Percentiles rank a stretch among this genome's conserved stretches.
phyloP scores from a whole-genome alignment of 2,888 invertebrate species.

The Nomada fabriciana region DNA sequence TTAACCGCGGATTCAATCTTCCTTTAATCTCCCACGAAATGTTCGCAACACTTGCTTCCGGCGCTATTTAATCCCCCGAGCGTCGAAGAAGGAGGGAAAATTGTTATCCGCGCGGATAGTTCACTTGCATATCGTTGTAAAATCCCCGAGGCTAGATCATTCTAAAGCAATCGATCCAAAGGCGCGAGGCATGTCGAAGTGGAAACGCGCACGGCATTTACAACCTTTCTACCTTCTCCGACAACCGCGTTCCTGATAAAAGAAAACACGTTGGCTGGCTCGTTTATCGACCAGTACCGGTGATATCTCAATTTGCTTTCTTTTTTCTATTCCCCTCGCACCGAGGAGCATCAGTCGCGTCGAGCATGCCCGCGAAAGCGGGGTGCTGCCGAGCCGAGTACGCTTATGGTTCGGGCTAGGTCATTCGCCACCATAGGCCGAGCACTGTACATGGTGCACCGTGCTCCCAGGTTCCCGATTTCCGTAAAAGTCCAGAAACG shows the following conservation, averaged over 20 bases:
- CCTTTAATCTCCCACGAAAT: not conserved
- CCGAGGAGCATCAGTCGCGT: not conserved
- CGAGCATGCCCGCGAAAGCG: slow-evolving; percentile 24
- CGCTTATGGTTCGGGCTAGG: slow-evolving; percentile 55
- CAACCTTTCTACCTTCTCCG: not conserved
- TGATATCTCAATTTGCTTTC: slow-evolving; percentile 68
- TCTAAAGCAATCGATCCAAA: not conserved
- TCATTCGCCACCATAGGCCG: slow-evolving; percentile 65
- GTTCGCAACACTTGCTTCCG: not conserved
- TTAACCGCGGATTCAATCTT: slow-evolving; percentile 23
- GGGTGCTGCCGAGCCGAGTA: slow-evolving; percentile 32
- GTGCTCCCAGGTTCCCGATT: slow-evolving; percentile 78
- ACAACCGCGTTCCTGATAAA: slow-evolving; percentile 31
- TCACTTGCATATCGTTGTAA: too few relatives aligned
- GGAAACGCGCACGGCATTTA: slow-evolving; percentile 24
- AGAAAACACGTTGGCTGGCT: slow-evolving; percentile 11
- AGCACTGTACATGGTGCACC: slow-evolving; percentile 66
- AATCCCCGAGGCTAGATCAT: too few relatives aligned
- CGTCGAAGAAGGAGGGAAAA: not conserved
- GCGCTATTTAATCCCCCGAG: too few relatives aligned
- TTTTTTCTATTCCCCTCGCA: not conserved
- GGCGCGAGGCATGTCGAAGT: not conserved
- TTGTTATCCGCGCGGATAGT: too few relatives aligned
- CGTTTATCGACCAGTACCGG: slow-evolving; percentile 33
- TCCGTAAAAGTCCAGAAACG: slow-evolving; percentile 79